Evolutionary conservation across 2,888 invertebrate genomes (phyloP), one percentile per base, ranked within the genome.

Genomic region (Lamproptera curius): DNA sequence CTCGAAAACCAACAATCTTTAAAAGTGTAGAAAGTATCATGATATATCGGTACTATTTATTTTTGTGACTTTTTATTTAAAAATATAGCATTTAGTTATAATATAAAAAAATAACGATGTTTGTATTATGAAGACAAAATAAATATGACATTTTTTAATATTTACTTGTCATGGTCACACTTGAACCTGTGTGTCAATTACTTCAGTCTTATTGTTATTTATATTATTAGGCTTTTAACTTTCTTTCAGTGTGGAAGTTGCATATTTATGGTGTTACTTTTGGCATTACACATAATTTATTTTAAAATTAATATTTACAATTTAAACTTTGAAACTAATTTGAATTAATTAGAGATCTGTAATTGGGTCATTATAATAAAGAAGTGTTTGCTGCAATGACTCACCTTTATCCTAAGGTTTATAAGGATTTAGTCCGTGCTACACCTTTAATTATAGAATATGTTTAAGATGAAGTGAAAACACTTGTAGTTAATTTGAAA

Each of bases 341-440:
- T n/a, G n/a, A n/a, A n/a, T 20, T 5, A 6, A 20, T 20, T 20
- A 20, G 20, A 20, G 3, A 20, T 20, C 20, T 11, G 8, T 28
- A 31, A 3, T 31, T 31, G 31, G 42, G 42, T 36, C 23, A 42
- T 14, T 8, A 42, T 13, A 42, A 20, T 23, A 33, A 17, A 42
- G 13, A 35, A 43, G 16, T 26, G 28, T 31, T 9, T 23, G n/a
- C n/a, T 39, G 6, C 15, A 36, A 56, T 60, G 58, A 60, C 51
- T 60, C 59, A 60, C 55, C n/a, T 28, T 28, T n/a, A 28, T 10
- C 53, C 51, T 20, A 34, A 41, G 34, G 20, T 20, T 26, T 16
- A 28, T 39, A 33, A 20, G 8, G 26, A 14, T n/a, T 20, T 14
- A 17, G 5, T 38, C 6, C n/a, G 10, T 16, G 20, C 14, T 11